Percentiles rank a stretch among this genome's conserved stretches.
Conservation (phyloP, 2,888 invertebrate genomes). For the Keiferia lycopersicella region DNA sequence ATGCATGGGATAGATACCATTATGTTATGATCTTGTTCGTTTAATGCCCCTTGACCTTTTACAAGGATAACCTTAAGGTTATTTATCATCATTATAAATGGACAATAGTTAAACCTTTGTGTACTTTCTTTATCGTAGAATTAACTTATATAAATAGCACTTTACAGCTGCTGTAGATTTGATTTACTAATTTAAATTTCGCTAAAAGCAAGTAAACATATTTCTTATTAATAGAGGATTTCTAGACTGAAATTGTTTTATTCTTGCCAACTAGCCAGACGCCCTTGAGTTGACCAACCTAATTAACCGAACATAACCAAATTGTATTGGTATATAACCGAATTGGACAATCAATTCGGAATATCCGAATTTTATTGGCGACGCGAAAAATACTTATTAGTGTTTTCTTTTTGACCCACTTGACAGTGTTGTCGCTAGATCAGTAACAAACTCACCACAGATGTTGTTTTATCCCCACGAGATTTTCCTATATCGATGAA, state of each 20-base stretch:
- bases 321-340: not conserved
- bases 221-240: constrained; percentile 3
- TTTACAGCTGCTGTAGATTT: not conserved
- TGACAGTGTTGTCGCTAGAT: not conserved
- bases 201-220: constrained; percentile 4
- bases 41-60: not conserved
- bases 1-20: no score
- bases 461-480: not conserved
- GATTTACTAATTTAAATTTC: constrained; percentile 1
- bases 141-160: not conserved
- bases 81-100: not conserved
- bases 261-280: constrained; percentile 19
- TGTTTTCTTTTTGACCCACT: constrained; percentile 9
- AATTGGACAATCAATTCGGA: not conserved
- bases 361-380: constrained; percentile 9
- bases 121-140: constrained; percentile 3
- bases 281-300: constrained; percentile 20
- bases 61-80: constrained; percentile 1
- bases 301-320: no score
- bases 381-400: not conserved
- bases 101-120: not conserved
- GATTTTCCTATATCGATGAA: not conserved
- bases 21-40: not conserved
- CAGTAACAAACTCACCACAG: not conserved
- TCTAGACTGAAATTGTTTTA: constrained; percentile 8